Evolutionary conservation across 2,797 vertebrate species (phyloP).

Genomic region (Mareca penelope): DNA sequence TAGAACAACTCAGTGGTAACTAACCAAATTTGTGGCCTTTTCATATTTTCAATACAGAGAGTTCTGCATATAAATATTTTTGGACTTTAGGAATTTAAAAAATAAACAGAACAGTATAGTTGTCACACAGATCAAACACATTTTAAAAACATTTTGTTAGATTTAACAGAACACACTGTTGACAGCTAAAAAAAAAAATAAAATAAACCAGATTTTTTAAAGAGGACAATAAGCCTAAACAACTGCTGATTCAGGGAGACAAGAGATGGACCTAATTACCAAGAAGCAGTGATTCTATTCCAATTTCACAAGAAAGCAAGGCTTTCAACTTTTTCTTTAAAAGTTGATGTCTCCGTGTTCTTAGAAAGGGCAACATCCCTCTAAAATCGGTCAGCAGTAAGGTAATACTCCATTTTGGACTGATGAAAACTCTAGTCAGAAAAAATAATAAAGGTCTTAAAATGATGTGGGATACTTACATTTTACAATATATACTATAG

Average conservation of each 20-base stretch:
- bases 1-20: constrained; percentile 79
- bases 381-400: constrained; percentile 10
- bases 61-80: constrained; percentile 73
- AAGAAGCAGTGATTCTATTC: neutral
- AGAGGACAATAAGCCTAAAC: constrained; percentile 30
- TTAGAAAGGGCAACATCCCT: neutral
- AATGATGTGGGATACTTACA: constrained; percentile 38
- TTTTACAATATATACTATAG: constrained; percentile 62
- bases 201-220: constrained; percentile 47
- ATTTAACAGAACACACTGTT: constrained; percentile 40
- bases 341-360: neutral
- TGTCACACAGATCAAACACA: constrained; percentile 63
- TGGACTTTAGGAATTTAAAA: constrained; percentile 66
- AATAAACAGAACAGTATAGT: constrained; percentile 64
- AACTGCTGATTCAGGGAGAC: constrained; percentile 31
- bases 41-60: constrained; percentile 70
- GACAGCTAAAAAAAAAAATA: constrained; percentile 43
- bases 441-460: neutral
- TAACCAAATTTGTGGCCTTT: constrained; percentile 64
- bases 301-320: neutral
- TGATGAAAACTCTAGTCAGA: constrained; percentile 20
- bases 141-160: constrained; percentile 51
- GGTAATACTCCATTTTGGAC: neutral
- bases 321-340: neutral
- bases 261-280: constrained; percentile 30